phyloP scores from a whole-genome alignment of 2,797 vertebrate genomes.

The Hipposideros larvatus region DNA sequence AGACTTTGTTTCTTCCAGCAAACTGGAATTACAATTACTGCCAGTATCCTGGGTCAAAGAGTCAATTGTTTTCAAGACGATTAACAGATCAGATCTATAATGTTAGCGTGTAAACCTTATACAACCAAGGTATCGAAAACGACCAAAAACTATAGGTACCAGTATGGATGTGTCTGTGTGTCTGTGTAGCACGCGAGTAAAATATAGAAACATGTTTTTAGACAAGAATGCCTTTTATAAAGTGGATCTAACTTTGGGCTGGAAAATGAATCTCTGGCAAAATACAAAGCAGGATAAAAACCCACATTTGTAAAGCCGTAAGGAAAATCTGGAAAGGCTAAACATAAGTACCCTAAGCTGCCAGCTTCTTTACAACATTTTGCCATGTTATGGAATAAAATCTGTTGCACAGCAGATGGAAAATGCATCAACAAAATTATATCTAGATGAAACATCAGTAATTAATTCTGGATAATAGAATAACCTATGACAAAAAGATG shows the following conservation, averaged over 20 bases:
- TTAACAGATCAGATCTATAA: neutral
- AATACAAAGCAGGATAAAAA: conserved; percentile 79
- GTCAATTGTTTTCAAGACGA: neutral
- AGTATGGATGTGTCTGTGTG: neutral
- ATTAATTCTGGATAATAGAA: neutral
- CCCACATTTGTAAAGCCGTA: neutral
- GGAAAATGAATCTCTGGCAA: conserved; percentile 57
- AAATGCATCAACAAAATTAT: conserved; percentile 21
- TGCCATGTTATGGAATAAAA: conserved; percentile 42
- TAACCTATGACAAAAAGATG: neutral
- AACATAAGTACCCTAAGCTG: neutral
- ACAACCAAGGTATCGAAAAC: neutral
- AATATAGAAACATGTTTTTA: conserved; percentile 23
- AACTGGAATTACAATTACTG: neutral
- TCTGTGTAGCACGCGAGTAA: neutral
- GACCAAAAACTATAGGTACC: neutral
- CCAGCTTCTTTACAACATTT: conserved; percentile 50
- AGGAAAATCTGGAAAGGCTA: conserved; percentile 66
- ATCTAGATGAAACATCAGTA: neutral
- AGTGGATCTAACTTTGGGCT: conserved; percentile 23
- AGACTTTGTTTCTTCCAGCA: neutral
- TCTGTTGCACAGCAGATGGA: neutral
- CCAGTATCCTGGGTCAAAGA: neutral
- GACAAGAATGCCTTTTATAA: conserved; percentile 47
- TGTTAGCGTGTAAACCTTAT: neutral